Conservation (phyloP, 2,797 vertebrate species). For the Siniperca scherzeri region DNA sequence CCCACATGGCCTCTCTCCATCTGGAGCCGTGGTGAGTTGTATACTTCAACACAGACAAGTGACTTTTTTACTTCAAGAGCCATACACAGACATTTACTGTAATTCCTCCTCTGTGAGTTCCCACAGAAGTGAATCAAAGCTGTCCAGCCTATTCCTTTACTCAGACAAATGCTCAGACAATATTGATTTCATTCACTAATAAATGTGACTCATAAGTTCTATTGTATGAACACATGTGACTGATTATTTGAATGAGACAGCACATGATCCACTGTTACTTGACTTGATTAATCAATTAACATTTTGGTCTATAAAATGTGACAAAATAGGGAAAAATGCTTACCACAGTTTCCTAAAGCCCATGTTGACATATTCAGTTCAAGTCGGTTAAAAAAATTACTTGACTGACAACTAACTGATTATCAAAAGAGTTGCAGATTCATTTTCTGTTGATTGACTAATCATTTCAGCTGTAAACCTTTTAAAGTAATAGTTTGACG, state of each 20-base stretch:
- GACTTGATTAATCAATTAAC: not conserved
- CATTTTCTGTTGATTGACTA: not conserved
- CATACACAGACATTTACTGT: not conserved
- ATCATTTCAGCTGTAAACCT: not conserved
- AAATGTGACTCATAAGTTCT: not conserved
- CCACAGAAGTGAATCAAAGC: not conserved
- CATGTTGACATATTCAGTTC: not conserved
- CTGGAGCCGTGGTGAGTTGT: not conserved
- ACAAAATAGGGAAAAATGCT: not conserved
- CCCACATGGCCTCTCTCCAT: not conserved
- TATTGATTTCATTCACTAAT: not conserved
- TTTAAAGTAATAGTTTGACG: not conserved
- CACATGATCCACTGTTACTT: not conserved
- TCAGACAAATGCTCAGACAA: not conserved
- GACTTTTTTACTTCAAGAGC: conserved; percentile 6
- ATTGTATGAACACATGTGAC: not conserved
- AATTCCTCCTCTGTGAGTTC: conserved; percentile 2
- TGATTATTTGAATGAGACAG: not conserved
- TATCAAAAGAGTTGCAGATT: not conserved
- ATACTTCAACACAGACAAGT: conserved; percentile 3
- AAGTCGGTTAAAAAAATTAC: not conserved
- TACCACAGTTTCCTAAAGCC: not conserved
- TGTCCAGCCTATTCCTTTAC: not conserved
- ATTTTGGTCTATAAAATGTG: not conserved
- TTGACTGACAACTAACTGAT: not conserved